phyloP scores from a whole-genome alignment of 2,888 invertebrate genomes.

The Polymixis lichenea region DNA sequence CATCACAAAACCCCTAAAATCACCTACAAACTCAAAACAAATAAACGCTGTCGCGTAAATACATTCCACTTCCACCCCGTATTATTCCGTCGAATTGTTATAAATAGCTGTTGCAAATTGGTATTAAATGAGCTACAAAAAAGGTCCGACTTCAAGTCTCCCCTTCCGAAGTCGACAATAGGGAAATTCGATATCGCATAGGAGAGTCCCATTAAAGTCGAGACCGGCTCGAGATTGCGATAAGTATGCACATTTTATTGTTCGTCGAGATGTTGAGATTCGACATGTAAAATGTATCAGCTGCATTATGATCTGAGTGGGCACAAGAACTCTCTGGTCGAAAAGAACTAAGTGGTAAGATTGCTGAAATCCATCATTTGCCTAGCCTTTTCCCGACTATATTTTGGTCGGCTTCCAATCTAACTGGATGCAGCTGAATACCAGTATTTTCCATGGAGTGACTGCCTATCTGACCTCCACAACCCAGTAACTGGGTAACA shows the following conservation, averaged over 20 bases:
- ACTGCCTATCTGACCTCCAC: too few relatives aligned
- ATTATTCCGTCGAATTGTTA: conserved; percentile 73
- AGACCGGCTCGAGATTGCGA: conserved; percentile 64
- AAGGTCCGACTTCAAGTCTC: conserved; percentile 68
- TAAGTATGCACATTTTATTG: conserved; percentile 74
- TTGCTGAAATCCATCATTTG: background rate
- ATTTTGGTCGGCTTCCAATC: too few relatives aligned
- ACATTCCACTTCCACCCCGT: conserved; percentile 65
- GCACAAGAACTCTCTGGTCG: background rate
- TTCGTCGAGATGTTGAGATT: conserved; percentile 54
- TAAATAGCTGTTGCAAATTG: conserved; percentile 80
- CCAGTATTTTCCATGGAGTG: too few relatives aligned
- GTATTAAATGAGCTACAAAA: conserved; percentile 80
- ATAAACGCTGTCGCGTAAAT: conserved; percentile 48
- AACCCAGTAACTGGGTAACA: too few relatives aligned
- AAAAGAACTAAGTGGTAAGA: background rate
- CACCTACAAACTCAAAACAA: conserved; percentile 28
- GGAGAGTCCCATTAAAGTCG: conserved; percentile 72
- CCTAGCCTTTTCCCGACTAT: too few relatives aligned
- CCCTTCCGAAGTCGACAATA: conserved; percentile 74
- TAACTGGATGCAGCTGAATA: too few relatives aligned
- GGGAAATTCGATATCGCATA: conserved; percentile 73
- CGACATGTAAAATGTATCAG: conserved; percentile 17
- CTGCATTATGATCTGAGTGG: conserved; percentile 12
- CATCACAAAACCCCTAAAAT: conserved; percentile 19